Conservation (phyloP, 92 coral and sea anemone species). For the Diadumene lineata region DNA sequence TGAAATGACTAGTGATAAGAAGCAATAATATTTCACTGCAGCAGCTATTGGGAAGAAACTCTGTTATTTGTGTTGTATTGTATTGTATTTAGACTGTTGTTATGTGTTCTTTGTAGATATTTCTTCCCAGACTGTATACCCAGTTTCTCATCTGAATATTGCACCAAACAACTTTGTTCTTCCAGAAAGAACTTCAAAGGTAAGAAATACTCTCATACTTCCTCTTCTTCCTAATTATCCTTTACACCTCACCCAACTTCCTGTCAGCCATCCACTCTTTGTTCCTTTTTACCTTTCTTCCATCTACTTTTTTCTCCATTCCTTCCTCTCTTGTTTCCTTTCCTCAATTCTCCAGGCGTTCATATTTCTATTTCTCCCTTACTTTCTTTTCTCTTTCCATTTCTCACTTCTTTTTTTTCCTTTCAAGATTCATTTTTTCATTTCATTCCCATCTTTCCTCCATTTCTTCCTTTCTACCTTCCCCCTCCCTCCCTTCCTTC, state of each 20-base stretch:
- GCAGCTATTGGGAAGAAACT: too few species aligned
- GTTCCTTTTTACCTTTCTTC: background rate
- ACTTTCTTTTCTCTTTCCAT: background rate
- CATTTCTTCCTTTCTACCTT: background rate
- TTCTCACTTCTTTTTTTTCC: background rate
- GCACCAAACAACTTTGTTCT: constrained; percentile 84
- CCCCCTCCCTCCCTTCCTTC: too few species aligned
- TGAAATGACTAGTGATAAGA: too few species aligned
- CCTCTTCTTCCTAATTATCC: background rate
- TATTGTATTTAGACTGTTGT: background rate
- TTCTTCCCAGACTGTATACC: constrained; percentile 70
- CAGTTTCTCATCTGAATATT: constrained; percentile 77
- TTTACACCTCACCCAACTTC: background rate
- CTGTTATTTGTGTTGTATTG: background rate
- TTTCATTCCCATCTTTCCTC: background rate
- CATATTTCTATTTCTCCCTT: background rate
- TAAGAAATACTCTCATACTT: constrained; percentile 5
- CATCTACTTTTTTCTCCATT: background rate
- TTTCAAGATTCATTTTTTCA: too few species aligned
- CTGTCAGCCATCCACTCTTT: background rate
- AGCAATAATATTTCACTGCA: too few species aligned
- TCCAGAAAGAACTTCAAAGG: constrained; percentile 93
- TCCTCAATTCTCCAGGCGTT: background rate
- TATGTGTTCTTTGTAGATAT: constrained; percentile 50
- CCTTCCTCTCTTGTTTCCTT: background rate